phyloP scores from a whole-genome alignment of 2,797 vertebrate genomes.

The Sebastes kiyomatsui region DNA sequence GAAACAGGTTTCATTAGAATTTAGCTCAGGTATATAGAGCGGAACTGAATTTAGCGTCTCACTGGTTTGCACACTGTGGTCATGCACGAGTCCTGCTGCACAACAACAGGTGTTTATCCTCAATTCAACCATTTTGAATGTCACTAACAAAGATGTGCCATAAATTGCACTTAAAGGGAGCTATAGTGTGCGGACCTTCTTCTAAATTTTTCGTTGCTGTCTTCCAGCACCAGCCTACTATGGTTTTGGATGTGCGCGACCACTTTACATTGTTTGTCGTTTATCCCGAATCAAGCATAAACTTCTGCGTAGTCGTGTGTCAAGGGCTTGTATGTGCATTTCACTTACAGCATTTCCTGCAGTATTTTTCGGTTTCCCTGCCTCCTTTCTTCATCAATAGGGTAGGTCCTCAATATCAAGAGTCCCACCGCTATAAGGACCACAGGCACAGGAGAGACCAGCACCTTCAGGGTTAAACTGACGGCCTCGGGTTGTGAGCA shows the following conservation, averaged over 20 bases:
- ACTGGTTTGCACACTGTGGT: neutral
- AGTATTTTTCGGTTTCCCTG: conserved; percentile 87
- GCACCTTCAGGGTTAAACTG: conserved; percentile 89
- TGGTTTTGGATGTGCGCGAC: no score
- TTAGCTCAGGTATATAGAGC: neutral
- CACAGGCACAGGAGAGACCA: conserved; percentile 90
- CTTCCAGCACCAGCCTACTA: no score
- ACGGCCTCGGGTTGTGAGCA: conserved; percentile 88
- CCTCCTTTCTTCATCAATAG: conserved; percentile 90
- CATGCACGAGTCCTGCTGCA: neutral
- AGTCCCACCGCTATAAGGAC: conserved; percentile 89
- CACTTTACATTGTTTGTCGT: no score
- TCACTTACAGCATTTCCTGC: conserved; percentile 85
- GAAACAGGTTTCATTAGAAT: conserved; percentile 13
- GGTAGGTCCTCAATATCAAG: conserved; percentile 90
- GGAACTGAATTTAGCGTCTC: neutral
- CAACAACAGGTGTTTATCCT: neutral
- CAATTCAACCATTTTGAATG: no score
- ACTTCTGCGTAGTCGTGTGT: neutral
- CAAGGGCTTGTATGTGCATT: neutral
- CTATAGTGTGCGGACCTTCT: no score
- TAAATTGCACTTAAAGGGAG: no score
- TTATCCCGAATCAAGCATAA: neutral
- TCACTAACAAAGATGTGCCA: no score
- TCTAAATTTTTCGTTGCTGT: no score